phyloP scores from a whole-genome alignment of 1,140 invertebrate species.

The Tetragnatha versicolor region DNA sequence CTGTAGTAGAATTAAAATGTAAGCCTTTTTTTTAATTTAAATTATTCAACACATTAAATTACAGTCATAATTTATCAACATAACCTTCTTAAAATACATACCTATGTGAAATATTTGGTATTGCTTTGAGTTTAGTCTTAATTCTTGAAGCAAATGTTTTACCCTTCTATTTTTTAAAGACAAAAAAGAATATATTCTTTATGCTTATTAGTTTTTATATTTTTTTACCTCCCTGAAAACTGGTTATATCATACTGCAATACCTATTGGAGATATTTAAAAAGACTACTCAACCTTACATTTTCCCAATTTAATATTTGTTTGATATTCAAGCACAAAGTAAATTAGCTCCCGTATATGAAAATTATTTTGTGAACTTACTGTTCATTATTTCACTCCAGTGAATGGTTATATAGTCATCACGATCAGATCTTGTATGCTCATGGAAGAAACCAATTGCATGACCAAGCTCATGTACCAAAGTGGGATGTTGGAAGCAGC shows the following conservation, averaged over 20 bases:
- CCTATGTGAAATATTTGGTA: too few relatives aligned
- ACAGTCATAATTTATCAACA: neutral
- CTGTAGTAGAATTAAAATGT: neutral
- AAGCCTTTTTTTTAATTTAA: neutral
- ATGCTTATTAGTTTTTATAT: neutral
- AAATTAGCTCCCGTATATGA: too few relatives aligned
- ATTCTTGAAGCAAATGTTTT: too few relatives aligned
- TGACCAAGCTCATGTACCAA: constrained; percentile 63
- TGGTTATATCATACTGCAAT: too few relatives aligned
- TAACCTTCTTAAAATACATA: too few relatives aligned
- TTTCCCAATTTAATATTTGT: too few relatives aligned
- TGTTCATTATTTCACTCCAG: constrained; percentile 59
- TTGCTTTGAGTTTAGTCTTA: too few relatives aligned
- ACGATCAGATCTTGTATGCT: constrained; percentile 64
- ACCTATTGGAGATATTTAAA: too few relatives aligned
- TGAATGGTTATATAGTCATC: constrained; percentile 62
- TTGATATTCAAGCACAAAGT: too few relatives aligned
- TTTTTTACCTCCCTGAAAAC: neutral
- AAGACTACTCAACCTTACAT: too few relatives aligned
- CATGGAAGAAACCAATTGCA: constrained; percentile 64
- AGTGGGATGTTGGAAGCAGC: constrained; percentile 32
- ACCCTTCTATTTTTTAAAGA: too few relatives aligned
- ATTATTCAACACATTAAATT: neutral
- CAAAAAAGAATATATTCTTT: neutral
- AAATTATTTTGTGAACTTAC: constrained; percentile 32